Evolutionary conservation across 2,888 invertebrate species (phyloP).

Genomic region (Leptinotarsa haldemani): DNA sequence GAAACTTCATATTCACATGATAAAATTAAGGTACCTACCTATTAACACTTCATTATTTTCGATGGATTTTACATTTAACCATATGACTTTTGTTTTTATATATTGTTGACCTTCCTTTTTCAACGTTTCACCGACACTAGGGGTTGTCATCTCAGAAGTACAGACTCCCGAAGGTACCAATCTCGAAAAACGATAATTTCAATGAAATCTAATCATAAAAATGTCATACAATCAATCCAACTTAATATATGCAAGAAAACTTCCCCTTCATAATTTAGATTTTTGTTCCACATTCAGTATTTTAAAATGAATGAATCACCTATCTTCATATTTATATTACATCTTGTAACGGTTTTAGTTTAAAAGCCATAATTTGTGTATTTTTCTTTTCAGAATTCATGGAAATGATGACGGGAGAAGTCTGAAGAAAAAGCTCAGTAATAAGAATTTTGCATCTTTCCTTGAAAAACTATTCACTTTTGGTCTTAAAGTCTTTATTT

Average conservation of each 20-base stretch:
- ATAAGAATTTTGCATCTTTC: slow-evolving; percentile 40
- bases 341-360: neutral
- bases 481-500: slow-evolving; percentile 46
- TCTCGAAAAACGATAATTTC: neutral
- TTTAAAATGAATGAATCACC: neutral
- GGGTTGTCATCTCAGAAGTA: too few relatives aligned
- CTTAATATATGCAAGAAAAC: too few relatives aligned
- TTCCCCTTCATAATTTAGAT: neutral
- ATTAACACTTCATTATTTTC: too few relatives aligned
- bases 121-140: too few relatives aligned
- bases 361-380: slow-evolving; percentile 3
- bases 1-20: too few relatives aligned
- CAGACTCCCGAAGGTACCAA: too few relatives aligned
- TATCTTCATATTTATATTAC: neutral
- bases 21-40: too few relatives aligned
- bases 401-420: slow-evolving; percentile 96
- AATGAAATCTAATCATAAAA: too few relatives aligned
- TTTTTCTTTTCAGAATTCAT: slow-evolving; percentile 84
- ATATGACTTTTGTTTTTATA: too few relatives aligned
- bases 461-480: slow-evolving; percentile 46
- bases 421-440: slow-evolving; percentile 45
- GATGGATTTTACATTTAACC: too few relatives aligned
- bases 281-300: slow-evolving; percentile 6
- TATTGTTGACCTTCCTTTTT: too few relatives aligned
- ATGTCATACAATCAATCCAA: neutral